Evolutionary conservation across 2,888 invertebrate species (phyloP).

Genomic region (Leuctra nigra): DNA sequence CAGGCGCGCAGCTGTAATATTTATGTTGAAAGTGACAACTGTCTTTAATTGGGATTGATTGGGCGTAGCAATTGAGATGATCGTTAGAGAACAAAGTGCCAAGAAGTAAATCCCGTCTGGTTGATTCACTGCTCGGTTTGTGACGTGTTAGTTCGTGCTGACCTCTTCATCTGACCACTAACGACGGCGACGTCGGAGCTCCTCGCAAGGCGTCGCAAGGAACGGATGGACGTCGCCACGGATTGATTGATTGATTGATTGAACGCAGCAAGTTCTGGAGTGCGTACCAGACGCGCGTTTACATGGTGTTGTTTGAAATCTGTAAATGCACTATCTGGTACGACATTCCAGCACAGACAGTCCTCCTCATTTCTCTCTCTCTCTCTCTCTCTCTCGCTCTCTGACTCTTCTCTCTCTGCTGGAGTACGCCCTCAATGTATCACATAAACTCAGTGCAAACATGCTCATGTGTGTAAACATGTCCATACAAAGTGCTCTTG

Average conservation of each 20-base stretch:
- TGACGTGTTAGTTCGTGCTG: not conserved
- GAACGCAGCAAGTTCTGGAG: conserved; percentile 58
- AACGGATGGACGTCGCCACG: not conserved
- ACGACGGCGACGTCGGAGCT: not conserved
- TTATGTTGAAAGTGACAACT: too few species aligned
- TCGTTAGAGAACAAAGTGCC: too few species aligned
- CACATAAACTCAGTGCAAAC: too few species aligned
- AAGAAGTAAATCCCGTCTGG: too few species aligned
- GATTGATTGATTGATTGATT: not conserved
- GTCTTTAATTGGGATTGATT: too few species aligned
- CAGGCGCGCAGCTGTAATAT: too few species aligned
- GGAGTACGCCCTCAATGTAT: not conserved
- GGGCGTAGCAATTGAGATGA: too few species aligned
- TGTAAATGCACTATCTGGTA: conserved; percentile 99
- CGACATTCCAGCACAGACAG: conserved; percentile 62
- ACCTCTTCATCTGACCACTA: not conserved
- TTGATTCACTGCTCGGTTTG: too few species aligned
- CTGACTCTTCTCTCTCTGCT: conserved; percentile 18
- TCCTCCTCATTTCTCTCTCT: conserved; percentile 24
- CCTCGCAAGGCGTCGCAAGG: not conserved
- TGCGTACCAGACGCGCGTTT: conserved; percentile 99
- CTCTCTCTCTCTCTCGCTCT: conserved; percentile 19
- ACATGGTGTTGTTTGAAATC: conserved; percentile 61
- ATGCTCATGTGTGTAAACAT: too few species aligned
- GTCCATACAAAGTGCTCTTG: too few species aligned